Percentiles rank a stretch among this genome's conserved stretches.
Conservation (phyloP, 2,888 invertebrate species). For the Scelioninae gen. 1 region DNA sequence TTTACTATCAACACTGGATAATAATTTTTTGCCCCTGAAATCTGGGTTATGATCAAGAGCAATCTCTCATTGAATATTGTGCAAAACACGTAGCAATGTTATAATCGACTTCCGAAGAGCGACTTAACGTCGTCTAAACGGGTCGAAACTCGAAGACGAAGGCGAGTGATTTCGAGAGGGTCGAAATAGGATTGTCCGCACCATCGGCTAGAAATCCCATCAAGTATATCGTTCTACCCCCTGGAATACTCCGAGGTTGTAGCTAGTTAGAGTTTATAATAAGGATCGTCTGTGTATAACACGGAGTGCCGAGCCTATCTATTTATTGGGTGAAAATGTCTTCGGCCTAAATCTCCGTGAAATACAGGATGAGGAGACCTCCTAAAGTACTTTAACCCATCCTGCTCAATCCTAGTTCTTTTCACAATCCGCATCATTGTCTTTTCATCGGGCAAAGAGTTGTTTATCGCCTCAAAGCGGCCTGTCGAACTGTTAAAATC, state of each 20-base stretch:
- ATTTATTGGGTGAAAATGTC: constrained; percentile 85
- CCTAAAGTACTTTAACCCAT: constrained; percentile 72
- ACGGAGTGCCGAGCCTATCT: constrained; percentile 82
- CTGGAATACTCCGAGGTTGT: constrained; percentile 74
- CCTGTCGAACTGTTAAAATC: constrained; percentile 76
- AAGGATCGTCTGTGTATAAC: constrained; percentile 83
- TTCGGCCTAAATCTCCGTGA: constrained; percentile 84
- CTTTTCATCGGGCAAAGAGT: constrained; percentile 62
- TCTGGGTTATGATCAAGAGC: constrained; percentile 22
- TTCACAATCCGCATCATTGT: constrained; percentile 56
- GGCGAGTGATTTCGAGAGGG: constrained; percentile 80
- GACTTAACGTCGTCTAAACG: constrained; percentile 77
- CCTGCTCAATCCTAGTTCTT: constrained; percentile 49
- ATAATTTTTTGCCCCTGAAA: not conserved
- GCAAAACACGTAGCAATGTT: constrained; percentile 48
- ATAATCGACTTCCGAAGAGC: constrained; percentile 75
- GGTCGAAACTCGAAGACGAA: constrained; percentile 75
- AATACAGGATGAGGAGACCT: constrained; percentile 77
- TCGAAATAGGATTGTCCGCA: constrained; percentile 84
- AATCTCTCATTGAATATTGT: constrained; percentile 33
- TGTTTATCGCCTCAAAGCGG: constrained; percentile 76
- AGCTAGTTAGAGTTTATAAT: constrained; percentile 83
- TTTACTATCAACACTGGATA: too few species aligned
- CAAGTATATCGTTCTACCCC: constrained; percentile 82
- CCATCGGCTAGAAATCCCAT: constrained; percentile 85